These are phyloP conservation scores for Sesamia nonagrioides DNA, from an alignment of 1,140 invertebrate genomes.

Conservation along the genomic window DNA sequence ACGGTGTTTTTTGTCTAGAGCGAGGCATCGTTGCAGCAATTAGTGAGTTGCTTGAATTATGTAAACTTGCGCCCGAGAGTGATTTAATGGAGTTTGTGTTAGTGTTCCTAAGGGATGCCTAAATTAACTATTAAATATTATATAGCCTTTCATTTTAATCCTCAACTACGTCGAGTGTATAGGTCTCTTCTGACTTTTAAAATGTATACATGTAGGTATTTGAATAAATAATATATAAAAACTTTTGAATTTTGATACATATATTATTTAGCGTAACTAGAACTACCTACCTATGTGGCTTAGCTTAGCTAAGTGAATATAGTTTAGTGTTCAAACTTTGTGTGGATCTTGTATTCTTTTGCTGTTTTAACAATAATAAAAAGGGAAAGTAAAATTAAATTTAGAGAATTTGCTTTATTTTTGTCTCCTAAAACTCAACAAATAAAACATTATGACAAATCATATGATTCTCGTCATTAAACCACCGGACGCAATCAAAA, in stretches of 20 bases:
- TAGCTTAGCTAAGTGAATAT: not conserved
- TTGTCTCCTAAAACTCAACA: not conserved
- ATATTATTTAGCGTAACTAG: too few species aligned
- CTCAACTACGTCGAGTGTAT: not conserved
- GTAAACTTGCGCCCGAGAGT: not conserved
- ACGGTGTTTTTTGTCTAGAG: constrained; percentile 27
- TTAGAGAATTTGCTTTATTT: not conserved
- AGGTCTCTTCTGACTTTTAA: not conserved
- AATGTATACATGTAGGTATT: too few species aligned
- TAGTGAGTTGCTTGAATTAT: constrained; percentile 24
- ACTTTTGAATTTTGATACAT: too few species aligned
- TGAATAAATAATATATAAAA: too few species aligned
- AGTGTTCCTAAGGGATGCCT: not conserved
- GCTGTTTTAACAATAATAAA: too few species aligned
- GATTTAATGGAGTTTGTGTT: not conserved
- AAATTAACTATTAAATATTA: not conserved
- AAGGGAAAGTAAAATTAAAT: too few species aligned
- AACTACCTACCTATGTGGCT: too few species aligned
- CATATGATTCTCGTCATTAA: not conserved
- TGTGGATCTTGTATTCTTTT: too few species aligned
- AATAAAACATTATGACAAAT: constrained; percentile 1
- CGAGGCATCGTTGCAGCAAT: constrained; percentile 16
- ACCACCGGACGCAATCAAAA: constrained; percentile 16
- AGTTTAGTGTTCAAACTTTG: too few species aligned
- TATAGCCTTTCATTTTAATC: not conserved